Evolutionary conservation across 2,797 vertebrate genomes (phyloP).

Genomic region (Enoplosus armatus): DNA sequence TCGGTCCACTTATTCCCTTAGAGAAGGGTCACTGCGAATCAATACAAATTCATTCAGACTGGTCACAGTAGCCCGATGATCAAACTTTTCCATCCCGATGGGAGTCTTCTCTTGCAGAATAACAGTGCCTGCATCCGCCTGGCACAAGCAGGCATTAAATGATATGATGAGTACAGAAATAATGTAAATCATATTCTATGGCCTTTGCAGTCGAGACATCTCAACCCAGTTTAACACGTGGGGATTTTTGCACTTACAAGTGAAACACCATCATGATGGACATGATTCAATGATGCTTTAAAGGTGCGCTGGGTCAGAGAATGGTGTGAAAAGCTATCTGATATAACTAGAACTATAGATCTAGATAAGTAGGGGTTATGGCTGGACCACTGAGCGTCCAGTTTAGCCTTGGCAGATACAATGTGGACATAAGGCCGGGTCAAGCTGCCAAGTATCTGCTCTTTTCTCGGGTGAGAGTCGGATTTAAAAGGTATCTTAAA

Average conservation of each 20-base stretch:
- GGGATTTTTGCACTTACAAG: background rate
- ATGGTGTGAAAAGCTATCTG: background rate
- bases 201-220: background rate
- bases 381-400: background rate
- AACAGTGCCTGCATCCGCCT: background rate
- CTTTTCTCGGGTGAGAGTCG: background rate
- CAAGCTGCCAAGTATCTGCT: background rate
- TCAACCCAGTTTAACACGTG: background rate
- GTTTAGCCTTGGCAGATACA: background rate
- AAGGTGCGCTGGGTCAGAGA: background rate
- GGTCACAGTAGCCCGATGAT: background rate
- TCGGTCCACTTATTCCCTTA: background rate
- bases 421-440: background rate
- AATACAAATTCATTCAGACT: conserved; percentile 16
- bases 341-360: background rate
- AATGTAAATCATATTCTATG: conserved; percentile 18
- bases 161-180: too few relatives aligned
- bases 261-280: background rate
- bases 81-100: background rate
- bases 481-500: conserved; percentile 2
- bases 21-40: background rate
- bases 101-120: conserved; percentile 9
- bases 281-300: background rate
- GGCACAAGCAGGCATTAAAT: background rate
- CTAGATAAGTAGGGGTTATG: background rate